Evolutionary conservation across 37 sponge, comb jelly and placozoan species (phyloP), one percentile per base, ranked within the genome.

Genomic region (Axinella damicornis): DNA sequence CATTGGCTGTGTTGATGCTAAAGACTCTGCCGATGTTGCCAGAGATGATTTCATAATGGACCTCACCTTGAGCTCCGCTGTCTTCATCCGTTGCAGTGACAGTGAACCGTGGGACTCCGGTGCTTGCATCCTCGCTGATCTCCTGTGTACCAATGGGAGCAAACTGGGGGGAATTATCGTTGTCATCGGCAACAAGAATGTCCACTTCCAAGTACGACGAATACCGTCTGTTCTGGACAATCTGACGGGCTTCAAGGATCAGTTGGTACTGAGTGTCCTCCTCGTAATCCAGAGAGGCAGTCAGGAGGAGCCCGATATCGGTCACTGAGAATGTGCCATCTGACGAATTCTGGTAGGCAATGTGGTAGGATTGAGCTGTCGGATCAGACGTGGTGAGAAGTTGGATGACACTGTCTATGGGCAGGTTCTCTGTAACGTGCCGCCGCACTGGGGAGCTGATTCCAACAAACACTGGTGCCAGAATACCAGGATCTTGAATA

Each of bases 81-180:
- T 93, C 94, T 38, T 55, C 73, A 81, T 93, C 94, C 14, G 28
- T 62, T 24, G 94, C 94, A 17, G 41, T 22, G 0, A 85, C 90
- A 22, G 25, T 74, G 53, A 76, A 69, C 22, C 81, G 24, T 35
- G 14, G 5, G 34, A 83, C 76, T 16, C 77, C 77, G 32, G 22
- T 57, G 2, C 24, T 25, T 17, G 69, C 57, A 5, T 56, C 39
- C 17, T 88, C 88, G 24, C 35, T 65, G 33, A 88, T 2, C 21
- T 24, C 32, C 61, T 69, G 76, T 0, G 9, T 9, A 2, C 15
- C 33, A 12, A 64, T 75, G 17, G 39, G 0, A 20, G 20, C 22
- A 38, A 41, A 34, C 2, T 56, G 63, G 33, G 90, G 90, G 0
- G 11, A 25, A 34, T 74, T 71, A 39, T 89, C 84, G 78, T 89